Base-by-base conservation (phyloP, 2,113 vertebrate genomes). In the Danionella cerebrum region DNA sequence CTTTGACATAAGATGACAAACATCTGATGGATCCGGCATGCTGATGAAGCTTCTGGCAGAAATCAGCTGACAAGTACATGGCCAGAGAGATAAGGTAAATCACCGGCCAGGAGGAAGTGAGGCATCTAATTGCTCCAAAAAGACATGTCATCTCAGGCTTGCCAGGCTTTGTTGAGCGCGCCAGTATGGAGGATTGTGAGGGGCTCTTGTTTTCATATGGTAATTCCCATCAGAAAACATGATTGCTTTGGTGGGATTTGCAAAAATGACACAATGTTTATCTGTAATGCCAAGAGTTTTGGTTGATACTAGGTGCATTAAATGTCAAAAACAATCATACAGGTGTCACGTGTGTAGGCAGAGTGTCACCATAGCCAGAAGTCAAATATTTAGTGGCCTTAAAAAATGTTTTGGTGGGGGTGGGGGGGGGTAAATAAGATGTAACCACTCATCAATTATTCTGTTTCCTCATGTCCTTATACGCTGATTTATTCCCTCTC, bases 41-140 rank as follows among this genome's bases (percentile, higher is more conserved):
- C 67, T 69, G 74, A 72, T 72, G 62, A 65, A 72, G 77, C 31
- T 58, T 39, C 72, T 70, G 11, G 71, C 71, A 58, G 76, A 78
- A 82, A 79, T 72, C 45, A 27, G 55, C 27, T 60, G 81, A 81
- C 77, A 75, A 82, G 73, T 31, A 13, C 68, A 50, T 11, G 79
- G 55, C 74, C 39, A 22, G 70, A 41, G 57, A 71, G 79, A 83
- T 83, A 81, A 80, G 78, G 76, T 85, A 81, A 84, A 84, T 84
- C 76, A 79, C 74, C 74, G 75, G 74, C 69, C 71, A 59, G 71
- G 74, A 77, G 77, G 80, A 85, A 69, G 69, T 71, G 77, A 84
- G 77, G 51, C 83, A 73, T 80, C 85, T 84, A 84, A 85, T 83
- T 85, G 79, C 74, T 66, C 36, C 69, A 73, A 82, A 63, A 73